Evolutionary conservation across 2,113 vertebrate species (phyloP).

Genomic region (rat (Rattus norvegicus)): DNA sequence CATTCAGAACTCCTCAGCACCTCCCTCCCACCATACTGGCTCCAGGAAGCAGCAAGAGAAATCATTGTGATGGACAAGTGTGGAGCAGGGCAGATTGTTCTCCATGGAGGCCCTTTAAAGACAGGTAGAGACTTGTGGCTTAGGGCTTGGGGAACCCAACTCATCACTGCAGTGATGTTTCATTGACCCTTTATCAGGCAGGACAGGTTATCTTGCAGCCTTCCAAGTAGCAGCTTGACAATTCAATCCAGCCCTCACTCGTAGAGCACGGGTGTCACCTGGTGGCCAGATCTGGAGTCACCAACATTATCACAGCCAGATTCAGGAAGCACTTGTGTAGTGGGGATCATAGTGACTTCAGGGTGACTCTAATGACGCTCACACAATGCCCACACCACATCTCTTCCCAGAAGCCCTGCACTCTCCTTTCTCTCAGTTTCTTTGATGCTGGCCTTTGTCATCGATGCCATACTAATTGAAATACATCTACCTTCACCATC

Average conservation of each 20-base stretch:
- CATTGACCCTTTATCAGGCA: not conserved
- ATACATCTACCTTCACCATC: not conserved
- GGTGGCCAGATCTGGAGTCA: slow-evolving; percentile 1
- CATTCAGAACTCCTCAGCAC: rapidly evolving
- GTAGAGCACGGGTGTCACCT: slow-evolving; percentile 56
- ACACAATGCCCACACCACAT: not conserved
- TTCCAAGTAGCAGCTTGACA: rapidly evolving
- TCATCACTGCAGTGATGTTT: rapidly evolving
- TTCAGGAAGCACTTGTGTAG: rapidly evolving
- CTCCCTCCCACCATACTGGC: not conserved
- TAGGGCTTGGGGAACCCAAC: not conserved
- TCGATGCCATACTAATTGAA: not conserved
- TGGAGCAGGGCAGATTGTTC: rapidly evolving
- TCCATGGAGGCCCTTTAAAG: rapidly evolving
- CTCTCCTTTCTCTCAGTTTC: not conserved
- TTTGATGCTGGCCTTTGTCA: not conserved
- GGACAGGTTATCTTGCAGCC: rapidly evolving
- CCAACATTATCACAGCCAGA: not conserved
- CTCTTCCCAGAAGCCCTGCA: not conserved
- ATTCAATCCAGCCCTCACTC: rapidly evolving
- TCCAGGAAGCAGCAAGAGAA: not conserved
- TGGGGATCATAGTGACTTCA: rapidly evolving
- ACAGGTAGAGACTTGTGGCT: rapidly evolving
- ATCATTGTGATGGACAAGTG: rapidly evolving
- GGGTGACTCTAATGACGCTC: not conserved